Evolutionary conservation across 2,113 vertebrate genomes (phyloP).

Genomic region (Trochalopteron elliotii): DNA sequence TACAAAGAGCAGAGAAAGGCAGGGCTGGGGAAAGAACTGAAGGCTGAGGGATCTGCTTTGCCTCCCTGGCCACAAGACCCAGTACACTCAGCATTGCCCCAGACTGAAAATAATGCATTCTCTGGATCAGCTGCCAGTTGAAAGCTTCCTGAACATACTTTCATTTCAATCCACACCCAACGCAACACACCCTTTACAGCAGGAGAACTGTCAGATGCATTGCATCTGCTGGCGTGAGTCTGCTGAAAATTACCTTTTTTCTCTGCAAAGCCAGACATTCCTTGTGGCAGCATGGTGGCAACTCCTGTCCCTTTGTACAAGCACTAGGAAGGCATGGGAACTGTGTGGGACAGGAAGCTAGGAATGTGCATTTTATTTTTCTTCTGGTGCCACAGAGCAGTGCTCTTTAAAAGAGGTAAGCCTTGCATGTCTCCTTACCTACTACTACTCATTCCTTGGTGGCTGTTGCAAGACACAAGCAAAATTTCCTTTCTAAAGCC

Average conservation of each 20-base stretch:
- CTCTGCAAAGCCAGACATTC: neutral
- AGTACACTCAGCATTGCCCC: neutral
- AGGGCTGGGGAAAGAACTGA: neutral
- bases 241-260: neutral
- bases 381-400: neutral
- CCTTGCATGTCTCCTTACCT: neutral
- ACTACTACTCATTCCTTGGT: rapidly evolving
- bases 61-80: neutral
- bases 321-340: neutral
- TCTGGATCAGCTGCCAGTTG: neutral
- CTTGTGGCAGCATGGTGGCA: rapidly evolving
- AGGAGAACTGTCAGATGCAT: neutral
- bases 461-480: neutral
- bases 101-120: neutral
- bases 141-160: neutral
- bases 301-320: neutral
- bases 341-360: neutral
- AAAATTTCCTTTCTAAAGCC: neutral
- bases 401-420: neutral
- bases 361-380: neutral
- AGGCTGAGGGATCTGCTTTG: neutral
- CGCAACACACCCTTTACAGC: neutral
- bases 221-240: neutral
- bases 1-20: neutral
- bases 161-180: neutral